A percentile compares a stretch with the other conserved stretches of the same genome.
Conservation (phyloP, 2,797 vertebrate species). For the Cheracebus regulus region DNA sequence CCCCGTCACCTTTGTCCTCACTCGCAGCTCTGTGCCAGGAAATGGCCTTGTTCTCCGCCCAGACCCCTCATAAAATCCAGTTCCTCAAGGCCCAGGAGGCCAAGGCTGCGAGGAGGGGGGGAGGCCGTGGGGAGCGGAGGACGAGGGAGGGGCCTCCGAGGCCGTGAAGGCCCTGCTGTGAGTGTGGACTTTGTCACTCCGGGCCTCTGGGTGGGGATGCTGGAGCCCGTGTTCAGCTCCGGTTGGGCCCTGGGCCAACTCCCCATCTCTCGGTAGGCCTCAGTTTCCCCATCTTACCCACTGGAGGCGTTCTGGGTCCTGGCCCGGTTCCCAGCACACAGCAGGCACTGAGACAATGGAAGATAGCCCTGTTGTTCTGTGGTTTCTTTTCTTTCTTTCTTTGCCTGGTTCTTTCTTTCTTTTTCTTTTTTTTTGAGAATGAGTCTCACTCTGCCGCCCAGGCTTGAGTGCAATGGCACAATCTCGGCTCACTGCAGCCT, state of each 20-base stretch:
- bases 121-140: background rate
- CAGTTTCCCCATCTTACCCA: background rate
- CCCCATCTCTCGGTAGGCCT: background rate
- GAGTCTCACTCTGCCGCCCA: no score
- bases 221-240: background rate
- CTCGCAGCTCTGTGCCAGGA: background rate
- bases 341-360: no score
- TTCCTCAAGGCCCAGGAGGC: background rate
- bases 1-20: background rate
- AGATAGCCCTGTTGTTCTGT: no score
- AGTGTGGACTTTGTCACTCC: constrained; percentile 18
- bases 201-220: background rate
- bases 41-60: background rate
- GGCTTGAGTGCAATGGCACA: no score
- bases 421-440: no score
- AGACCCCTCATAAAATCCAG: background rate
- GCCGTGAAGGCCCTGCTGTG: background rate
- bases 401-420: no score
- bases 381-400: background rate
- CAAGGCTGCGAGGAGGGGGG: background rate
- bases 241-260: background rate
- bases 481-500: no score
- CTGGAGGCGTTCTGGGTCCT: background rate
- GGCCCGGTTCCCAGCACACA: accelerated
- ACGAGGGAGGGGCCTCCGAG: background rate